A percentile compares a stretch with the other conserved stretches of the same genome.
Evolutionary conservation across 2,888 invertebrate species (phyloP).

Genomic region (Spodoptera picta): DNA sequence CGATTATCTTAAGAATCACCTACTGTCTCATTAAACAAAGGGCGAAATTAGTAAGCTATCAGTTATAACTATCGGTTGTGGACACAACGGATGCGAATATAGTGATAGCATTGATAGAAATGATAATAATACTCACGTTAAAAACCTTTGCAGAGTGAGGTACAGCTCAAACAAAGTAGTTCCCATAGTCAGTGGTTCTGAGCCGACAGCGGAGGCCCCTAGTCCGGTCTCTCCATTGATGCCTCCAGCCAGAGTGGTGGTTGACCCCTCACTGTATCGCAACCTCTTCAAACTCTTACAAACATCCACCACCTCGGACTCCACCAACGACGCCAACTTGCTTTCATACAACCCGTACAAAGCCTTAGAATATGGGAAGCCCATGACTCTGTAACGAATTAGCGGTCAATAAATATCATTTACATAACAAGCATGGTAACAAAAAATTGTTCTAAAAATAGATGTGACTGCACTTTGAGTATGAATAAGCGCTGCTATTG

Average conservation of each 20-base stretch:
- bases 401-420: slow-evolving; percentile 17
- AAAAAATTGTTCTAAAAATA: slow-evolving; percentile 33
- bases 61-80: too few species aligned
- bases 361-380: slow-evolving; percentile 92
- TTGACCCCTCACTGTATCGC: slow-evolving; percentile 85
- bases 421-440: slow-evolving; percentile 37
- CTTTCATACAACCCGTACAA: slow-evolving; percentile 92
- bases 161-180: slow-evolving; percentile 97
- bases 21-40: slow-evolving; percentile 18
- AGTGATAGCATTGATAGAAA: not conserved
- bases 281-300: slow-evolving; percentile 92
- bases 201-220: slow-evolving; percentile 82
- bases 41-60: not conserved
- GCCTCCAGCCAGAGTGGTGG: slow-evolving; percentile 84
- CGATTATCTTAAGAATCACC: slow-evolving; percentile 18
- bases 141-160: slow-evolving; percentile 95
- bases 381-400: slow-evolving; percentile 88
- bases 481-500: slow-evolving; percentile 29
- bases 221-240: slow-evolving; percentile 85
- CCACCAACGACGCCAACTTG: slow-evolving; percentile 91
- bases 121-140: slow-evolving; percentile 87
- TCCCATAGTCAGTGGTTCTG: slow-evolving; percentile 93
- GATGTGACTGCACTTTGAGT: slow-evolving; percentile 26
- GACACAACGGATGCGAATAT: too few species aligned
- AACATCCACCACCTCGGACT: slow-evolving; percentile 91